Conservation (phyloP, 1,140 invertebrate species). For the Eciton burchellii region DNA sequence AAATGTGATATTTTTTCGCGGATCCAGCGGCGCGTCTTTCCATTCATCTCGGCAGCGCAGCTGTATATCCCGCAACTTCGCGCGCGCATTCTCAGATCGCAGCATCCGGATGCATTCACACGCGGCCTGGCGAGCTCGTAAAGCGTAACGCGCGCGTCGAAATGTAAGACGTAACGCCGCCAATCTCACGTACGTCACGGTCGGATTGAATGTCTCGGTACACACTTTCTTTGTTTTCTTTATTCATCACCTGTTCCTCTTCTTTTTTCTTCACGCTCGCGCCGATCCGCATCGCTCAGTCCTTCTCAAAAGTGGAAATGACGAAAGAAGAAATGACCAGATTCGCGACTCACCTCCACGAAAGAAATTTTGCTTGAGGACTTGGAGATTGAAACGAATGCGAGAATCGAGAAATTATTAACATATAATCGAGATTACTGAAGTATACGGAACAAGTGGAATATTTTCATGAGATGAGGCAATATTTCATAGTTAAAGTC, state of each 20-base stretch:
- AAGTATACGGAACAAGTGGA: neutral
- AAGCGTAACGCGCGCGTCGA: constrained; percentile 46
- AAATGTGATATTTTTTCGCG: constrained; percentile 34
- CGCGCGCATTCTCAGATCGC: constrained; percentile 3
- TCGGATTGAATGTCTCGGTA: constrained; percentile 36
- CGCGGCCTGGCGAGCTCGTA: constrained; percentile 16
- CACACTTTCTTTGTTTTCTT: neutral
- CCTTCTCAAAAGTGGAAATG: neutral
- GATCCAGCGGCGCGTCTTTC: constrained; percentile 10
- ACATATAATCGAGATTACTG: neutral
- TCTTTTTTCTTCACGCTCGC: neutral
- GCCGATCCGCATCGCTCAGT: neutral
- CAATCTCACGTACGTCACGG: neutral
- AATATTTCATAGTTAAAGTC: too few relatives aligned
- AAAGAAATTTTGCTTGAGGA: neutral
- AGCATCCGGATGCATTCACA: constrained; percentile 33
- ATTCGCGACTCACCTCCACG: neutral
- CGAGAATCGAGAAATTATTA: neutral
- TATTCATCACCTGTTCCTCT: neutral
- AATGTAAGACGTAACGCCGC: constrained; percentile 40
- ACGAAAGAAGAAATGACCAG: constrained; percentile 15
- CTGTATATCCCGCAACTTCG: constrained; percentile 29
- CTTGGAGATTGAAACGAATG: constrained; percentile 8
- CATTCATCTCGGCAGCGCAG: constrained; percentile 32
- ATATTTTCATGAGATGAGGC: too few relatives aligned